Base-by-base conservation (phyloP, 2,113 vertebrate species). In the Charina bottae region DNA sequence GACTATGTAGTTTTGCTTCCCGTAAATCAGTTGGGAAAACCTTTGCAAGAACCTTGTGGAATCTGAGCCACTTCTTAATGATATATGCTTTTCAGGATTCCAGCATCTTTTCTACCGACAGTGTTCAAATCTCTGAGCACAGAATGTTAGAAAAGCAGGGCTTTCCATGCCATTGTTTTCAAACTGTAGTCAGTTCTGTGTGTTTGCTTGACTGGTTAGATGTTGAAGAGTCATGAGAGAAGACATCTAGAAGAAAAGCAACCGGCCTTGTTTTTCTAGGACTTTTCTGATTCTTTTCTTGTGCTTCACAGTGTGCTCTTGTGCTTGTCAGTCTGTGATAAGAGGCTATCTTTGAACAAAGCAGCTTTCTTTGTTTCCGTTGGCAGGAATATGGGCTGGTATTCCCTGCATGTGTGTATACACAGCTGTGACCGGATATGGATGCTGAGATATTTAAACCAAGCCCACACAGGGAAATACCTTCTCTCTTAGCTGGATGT, bases 261-360 rank as follows among this genome's bases (percentile, higher is more conserved):
- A 55, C 3, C 21, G 92, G 93, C 91, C 15, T 93, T 1, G 33
- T 54, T 24, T 9, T 53, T 88, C 55, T 86, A 1, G 90, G 83
- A 94, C 28, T 95, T 96, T 92, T 91, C 91, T 96, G 91, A 7
- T 90, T 59, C 92, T 92, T 83, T 1, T 94, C 68, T 88, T 78
- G 0, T 17, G 24, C 87, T 49, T 62, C 0, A 89, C 85, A 91
- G 37, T 56, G 58, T 42, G 42, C 42, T 94, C 68, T 88, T 78
- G 0, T 17, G 24, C 87, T 49, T 62, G 58, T 78, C 60, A 4
- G 60, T 0, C 93, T 91, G 89, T 33, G 90, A 88, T 46, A 91
- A 95, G 60, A 53, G 68, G 28, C 93, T 93, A 88, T 12, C 94
- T 96, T 68, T 59, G 92, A 37, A 10, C 28, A 0, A 0, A 87